Conservation (phyloP, 2,113 vertebrate genomes). For the Gadus chalcogrammus region DNA sequence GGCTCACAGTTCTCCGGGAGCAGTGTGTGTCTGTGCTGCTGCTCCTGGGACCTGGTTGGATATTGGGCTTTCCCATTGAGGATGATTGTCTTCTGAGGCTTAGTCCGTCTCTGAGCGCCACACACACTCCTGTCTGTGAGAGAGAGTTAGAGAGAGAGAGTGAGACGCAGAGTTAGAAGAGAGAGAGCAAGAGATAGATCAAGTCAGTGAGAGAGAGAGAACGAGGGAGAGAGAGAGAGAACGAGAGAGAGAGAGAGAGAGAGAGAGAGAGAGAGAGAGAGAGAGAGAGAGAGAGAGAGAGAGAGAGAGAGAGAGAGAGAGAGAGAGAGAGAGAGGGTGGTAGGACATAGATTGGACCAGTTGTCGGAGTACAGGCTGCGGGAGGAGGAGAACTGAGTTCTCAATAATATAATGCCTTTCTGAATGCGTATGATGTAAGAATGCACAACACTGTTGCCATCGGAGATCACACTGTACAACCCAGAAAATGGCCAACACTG, state of each 20-base stretch:
- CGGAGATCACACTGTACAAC: conserved; percentile 50
- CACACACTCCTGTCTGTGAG: conserved; percentile 57
- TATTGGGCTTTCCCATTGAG: conserved; percentile 69
- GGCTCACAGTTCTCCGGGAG: conserved; percentile 53
- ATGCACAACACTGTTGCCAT: conserved; percentile 44
- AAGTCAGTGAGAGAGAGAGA: not conserved
- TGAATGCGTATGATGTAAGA: conserved; percentile 50
- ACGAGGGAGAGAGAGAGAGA: no score
- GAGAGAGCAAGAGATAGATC: conserved; percentile 22
- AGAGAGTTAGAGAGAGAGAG: not conserved
- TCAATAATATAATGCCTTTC: not conserved
- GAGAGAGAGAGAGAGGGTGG: conserved; percentile 12
- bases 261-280: no score
- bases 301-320: no score
- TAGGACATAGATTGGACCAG: conserved; percentile 10
- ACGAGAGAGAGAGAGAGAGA: no score
- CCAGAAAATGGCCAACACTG: conserved; percentile 48
- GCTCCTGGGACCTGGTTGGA: conserved; percentile 63
- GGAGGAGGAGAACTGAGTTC: conserved; percentile 27
- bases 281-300: no score
- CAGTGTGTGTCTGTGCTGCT: conserved; percentile 62
- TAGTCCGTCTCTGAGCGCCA: conserved; percentile 72
- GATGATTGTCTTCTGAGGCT: conserved; percentile 70
- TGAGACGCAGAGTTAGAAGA: conserved; percentile 21
- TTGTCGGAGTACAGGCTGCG: not conserved